Percentiles rank a stretch among this genome's conserved stretches.
Evolutionary conservation across 2,113 vertebrate species (phyloP).

Genomic region (Vombatus ursinus): DNA sequence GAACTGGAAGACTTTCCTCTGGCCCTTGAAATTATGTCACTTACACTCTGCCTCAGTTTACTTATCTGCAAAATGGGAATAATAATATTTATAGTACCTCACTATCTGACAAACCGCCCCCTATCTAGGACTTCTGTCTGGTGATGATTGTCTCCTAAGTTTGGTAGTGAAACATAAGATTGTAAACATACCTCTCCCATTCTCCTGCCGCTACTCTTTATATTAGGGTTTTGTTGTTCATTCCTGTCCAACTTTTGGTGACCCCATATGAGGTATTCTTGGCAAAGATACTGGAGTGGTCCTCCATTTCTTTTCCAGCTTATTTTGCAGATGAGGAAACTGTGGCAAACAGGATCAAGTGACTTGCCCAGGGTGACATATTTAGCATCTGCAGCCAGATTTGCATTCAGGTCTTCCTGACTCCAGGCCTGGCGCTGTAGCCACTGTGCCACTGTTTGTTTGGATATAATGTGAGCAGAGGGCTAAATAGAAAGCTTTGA

Average conservation of each 20-base stretch:
- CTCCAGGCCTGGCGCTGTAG: no score
- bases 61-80: background rate
- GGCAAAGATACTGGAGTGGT: background rate
- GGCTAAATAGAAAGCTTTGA: constrained; percentile 45
- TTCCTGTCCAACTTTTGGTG: background rate
- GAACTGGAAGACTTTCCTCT: constrained; percentile 29
- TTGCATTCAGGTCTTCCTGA: no score
- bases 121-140: constrained; percentile 23
- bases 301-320: no score
- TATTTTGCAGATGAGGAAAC: no score
- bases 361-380: no score
- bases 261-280: background rate
- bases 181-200: background rate
- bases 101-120: constrained; percentile 17
- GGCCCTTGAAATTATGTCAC: constrained; percentile 28
- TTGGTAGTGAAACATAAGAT: constrained; percentile 9
- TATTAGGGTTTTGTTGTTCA: background rate
- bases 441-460: background rate
- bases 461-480: constrained; percentile 18
- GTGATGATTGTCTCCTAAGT: constrained; percentile 44
- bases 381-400: no score
- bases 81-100: background rate
- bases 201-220: constrained; percentile 28
- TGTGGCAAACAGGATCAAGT: no score
- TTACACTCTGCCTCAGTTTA: background rate